These are phyloP conservation scores for Rhynchopsitta pachyrhyncha DNA, from an alignment of 2,113 vertebrate genomes.

Conservation along the genomic window DNA sequence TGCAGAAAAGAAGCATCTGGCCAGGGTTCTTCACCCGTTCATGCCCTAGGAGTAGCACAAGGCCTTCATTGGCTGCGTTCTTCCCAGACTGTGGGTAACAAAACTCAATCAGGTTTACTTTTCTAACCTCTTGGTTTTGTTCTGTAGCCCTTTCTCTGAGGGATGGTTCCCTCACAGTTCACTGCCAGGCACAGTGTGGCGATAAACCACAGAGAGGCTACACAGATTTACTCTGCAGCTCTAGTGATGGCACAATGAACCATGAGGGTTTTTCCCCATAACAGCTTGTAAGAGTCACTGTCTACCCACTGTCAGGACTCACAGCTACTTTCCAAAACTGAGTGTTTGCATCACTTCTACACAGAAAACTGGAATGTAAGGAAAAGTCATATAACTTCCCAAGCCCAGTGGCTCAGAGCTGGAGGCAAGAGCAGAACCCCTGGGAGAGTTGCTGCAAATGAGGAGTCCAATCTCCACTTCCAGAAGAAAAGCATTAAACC, in stretches of 20 bases:
- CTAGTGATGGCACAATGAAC: too few species aligned
- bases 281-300: neutral
- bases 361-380: neutral
- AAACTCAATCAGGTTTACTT: neutral
- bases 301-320: neutral
- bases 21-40: neutral
- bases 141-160: neutral
- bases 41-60: neutral
- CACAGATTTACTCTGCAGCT: neutral
- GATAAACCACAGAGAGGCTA: neutral
- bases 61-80: neutral
- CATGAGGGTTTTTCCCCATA: rapidly evolving
- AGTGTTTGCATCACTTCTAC: neutral
- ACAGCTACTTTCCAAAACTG: neutral
- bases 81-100: neutral
- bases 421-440: neutral
- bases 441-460: neutral
- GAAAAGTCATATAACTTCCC: neutral
- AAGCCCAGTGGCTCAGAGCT: neutral
- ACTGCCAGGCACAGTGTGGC: neutral
- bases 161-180: neutral
- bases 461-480: neutral
- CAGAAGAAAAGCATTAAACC: neutral
- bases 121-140: neutral
- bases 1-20: neutral